Evolutionary conservation across 2,888 invertebrate genomes (phyloP), one percentile per base, ranked within the genome.

Genomic region (Mythimna pallens): DNA sequence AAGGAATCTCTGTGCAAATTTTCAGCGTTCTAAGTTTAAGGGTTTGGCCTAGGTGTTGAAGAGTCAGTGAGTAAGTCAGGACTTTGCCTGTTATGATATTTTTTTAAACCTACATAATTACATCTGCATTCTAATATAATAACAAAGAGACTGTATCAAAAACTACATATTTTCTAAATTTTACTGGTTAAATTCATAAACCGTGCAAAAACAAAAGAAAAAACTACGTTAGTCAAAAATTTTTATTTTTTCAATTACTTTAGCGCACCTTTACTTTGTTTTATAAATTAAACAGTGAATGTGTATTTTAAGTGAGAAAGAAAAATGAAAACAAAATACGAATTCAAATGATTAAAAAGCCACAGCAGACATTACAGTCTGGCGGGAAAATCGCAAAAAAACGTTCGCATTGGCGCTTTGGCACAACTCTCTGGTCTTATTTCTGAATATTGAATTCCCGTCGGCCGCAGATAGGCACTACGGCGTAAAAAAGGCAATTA

Each of bases 391-490:
- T 72, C 36, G 65, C 65, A 79, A 63, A 77, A 63, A 82, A 85
- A 84, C 82, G 85, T 76, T 73, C 78, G 76, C 86, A 88, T 88
- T 89, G 86, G 85, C 90, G 86, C 87, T 89, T 91, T 89, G 85
- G 82, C 87, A 85, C 84, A 87, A 81, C 81, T 80, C 76, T 90
- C 91, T 92, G 78, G 89, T 91, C 90, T 92, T 92, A 94, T 94
- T 93, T 85, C 87, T 90, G 93, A 91, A 94, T 93, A 95, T 95
- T 95, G 93, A 95, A 95, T 93, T 92, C 86, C 86, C 86, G 83
- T 80, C 91, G 87, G 83, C 89, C 86, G 89, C 90, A 86, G 81
- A 85, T 86, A 91, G 91, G 87, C 86, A 88, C 82, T 87, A 84
- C 88, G 89, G 88, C 89, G 90, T 90, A 91, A 92, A 93, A 93